Conservation (phyloP, 2,113 vertebrate species). For the Labeo catla region DNA sequence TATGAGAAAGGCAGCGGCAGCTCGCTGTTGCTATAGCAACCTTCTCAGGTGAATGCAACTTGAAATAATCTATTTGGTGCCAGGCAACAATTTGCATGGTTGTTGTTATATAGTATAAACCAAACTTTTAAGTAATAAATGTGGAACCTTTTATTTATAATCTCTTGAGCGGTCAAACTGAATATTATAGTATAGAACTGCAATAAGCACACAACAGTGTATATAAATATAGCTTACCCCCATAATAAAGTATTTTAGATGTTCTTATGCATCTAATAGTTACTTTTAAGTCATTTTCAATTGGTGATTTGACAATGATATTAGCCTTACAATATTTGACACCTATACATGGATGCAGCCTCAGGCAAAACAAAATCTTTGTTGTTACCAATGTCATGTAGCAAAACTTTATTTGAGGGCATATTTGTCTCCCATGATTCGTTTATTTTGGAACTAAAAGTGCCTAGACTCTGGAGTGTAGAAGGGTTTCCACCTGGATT, state of each 20-base stretch:
- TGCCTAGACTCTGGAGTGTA: not conserved
- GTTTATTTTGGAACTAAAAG: not conserved
- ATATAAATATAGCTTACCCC: not conserved
- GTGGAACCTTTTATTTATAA: not conserved
- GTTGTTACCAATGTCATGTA: not conserved
- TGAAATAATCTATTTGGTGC: not conserved
- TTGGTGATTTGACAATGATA: not conserved
- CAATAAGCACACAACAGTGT: not conserved
- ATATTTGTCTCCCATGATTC: not conserved
- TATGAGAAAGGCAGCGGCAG: not conserved
- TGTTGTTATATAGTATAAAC: not conserved
- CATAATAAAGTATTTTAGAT: not conserved
- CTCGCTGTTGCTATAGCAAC: constrained; percentile 2
- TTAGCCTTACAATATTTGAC: not conserved
- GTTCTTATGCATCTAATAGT: not conserved
- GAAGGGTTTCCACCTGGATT: not conserved
- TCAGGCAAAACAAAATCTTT: not conserved
- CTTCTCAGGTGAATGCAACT: not conserved
- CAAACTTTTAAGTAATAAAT: not conserved
- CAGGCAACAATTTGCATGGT: not conserved
- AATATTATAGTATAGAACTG: not conserved
- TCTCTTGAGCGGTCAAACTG: not conserved
- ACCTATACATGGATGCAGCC: too few species aligned
- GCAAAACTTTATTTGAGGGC: not conserved
- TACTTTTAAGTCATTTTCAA: not conserved